Evolutionary conservation across 2,797 vertebrate genomes (phyloP).

Genomic region (Diplodus puntazzo): DNA sequence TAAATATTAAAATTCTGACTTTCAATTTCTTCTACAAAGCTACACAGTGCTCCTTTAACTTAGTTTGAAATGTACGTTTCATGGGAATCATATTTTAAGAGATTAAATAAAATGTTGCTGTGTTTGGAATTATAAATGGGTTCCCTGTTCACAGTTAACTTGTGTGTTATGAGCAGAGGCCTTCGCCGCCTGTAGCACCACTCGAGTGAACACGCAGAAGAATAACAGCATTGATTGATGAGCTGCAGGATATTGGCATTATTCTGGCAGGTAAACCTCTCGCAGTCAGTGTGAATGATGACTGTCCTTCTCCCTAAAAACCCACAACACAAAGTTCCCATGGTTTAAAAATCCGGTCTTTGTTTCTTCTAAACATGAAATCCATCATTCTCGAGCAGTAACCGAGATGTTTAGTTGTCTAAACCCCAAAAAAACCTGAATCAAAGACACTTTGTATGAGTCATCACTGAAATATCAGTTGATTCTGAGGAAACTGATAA

Average conservation of each 20-base stretch:
- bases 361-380: background rate
- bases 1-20: too few relatives aligned
- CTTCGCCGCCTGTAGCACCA: background rate
- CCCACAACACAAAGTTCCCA: background rate
- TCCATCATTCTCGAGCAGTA: background rate
- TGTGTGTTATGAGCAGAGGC: background rate
- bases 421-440: background rate
- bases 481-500: too few relatives aligned
- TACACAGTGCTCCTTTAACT: background rate
- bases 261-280: background rate
- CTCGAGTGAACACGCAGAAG: background rate
- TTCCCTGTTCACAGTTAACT: background rate
- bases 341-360: background rate
- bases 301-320: background rate
- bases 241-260: slow-evolving; percentile 4
- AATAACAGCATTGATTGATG: slow-evolving; percentile 7
- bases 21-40: too few relatives aligned
- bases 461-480: background rate
- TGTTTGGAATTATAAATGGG: background rate
- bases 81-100: background rate
- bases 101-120: background rate
- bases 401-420: background rate
- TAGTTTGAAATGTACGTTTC: background rate
- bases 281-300: background rate
- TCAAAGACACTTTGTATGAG: background rate